Base-by-base conservation (phyloP, 2,797 vertebrate genomes). In the Acomys russatus region DNA sequence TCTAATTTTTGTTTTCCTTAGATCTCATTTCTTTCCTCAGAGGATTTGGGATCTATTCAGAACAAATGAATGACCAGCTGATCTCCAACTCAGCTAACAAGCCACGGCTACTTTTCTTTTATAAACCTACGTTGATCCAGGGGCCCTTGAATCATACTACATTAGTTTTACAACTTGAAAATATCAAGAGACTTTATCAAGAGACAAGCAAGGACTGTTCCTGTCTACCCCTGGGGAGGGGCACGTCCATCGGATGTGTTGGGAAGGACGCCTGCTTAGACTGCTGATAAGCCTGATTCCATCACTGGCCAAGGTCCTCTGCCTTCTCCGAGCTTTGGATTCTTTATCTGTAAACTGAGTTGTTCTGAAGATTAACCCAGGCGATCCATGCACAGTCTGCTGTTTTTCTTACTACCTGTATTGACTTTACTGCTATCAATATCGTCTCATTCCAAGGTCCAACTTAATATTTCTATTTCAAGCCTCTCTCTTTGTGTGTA, bases 401-500 rank as follows among this genome's bases (percentile, higher is more conserved):
- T 83, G 70, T 80, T 91, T 95, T 54, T n/a, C 35, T 82, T 76
- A 9, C 54, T 89, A 63, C 59, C 59, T 78, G 15, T 59, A 18
- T 61, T 79, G 28, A 35, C 51, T 88, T 87, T 82, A 76, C 28
- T 82, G 15, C 71, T 51, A 74, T 80, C 61, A 77, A 7, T 85
- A n/a, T 66, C 22, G 74, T 92, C 49, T 80, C 35, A 77, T 91
- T 85, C 95, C 63, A 95, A 82, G 68, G 18, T 85, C 23, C 79
- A 92, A 87, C 9, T 91, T 83, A 88, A n/a, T 85, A 89, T 92
- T 92, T 76, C 63, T 87, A 85, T 22, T 85, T 85, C 9, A n/a
- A n/a, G 68, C 33, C 17, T 68, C 63, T 66, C 49, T 66, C 44
- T 85, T n/a, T 68, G 61, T 83, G 80, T 64, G 22, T 63, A 25